Percentiles rank a stretch among this genome's conserved stretches.
Conservation (phyloP, 2,113 vertebrate species). For the Phyllopteryx taeniolatus region DNA sequence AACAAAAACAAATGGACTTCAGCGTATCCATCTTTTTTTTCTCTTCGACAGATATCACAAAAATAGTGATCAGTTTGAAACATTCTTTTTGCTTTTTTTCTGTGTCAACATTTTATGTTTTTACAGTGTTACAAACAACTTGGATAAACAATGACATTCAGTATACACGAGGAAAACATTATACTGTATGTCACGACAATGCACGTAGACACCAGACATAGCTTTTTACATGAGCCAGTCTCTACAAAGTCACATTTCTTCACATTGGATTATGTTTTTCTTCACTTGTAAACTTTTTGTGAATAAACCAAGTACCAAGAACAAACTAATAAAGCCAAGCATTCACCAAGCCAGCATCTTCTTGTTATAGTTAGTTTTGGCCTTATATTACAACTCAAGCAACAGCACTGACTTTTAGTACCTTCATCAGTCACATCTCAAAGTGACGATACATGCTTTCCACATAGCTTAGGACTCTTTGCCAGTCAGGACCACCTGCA, state of each 20-base stretch:
- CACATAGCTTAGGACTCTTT: constrained; percentile 77
- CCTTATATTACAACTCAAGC: neutral
- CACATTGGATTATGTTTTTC: neutral
- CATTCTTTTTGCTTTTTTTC: too few species aligned
- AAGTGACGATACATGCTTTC: constrained; percentile 79
- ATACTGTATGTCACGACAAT: neutral
- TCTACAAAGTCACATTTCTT: constrained; percentile 1
- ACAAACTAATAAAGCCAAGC: too few species aligned
- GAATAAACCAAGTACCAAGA: neutral
- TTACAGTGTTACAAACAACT: constrained; percentile 3
- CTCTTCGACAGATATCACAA: too few species aligned
- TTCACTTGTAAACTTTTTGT: neutral
- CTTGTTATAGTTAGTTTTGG: neutral
- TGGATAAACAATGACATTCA: neutral
- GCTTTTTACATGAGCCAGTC: neutral
- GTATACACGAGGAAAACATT: neutral
- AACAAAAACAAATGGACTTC: too few species aligned
- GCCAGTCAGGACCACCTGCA: constrained; percentile 77
- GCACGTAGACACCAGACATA: neutral
- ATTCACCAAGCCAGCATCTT: neutral
- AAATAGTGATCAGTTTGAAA: too few species aligned
- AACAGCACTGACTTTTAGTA: neutral
- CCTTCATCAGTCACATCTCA: constrained; percentile 68
- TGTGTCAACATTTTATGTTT: neutral
- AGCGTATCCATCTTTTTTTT: too few species aligned